Evolutionary conservation across 2,113 vertebrate genomes (phyloP).

Genomic region (Genyomyrus donnyi): DNA sequence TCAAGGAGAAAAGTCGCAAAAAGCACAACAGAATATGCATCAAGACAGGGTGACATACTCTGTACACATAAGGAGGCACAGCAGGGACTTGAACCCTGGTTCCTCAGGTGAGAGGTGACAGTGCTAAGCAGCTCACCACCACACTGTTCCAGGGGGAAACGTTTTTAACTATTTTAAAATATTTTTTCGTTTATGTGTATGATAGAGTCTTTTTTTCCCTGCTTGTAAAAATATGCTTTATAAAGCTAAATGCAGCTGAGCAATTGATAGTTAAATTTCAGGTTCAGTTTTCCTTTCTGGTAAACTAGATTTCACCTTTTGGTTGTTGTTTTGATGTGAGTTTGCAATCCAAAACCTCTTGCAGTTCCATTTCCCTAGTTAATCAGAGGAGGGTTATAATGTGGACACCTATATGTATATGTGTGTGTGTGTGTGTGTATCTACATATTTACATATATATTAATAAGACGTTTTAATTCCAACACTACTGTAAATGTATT

Average conservation of each 20-base stretch:
- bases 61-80: not conserved
- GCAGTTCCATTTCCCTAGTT: not conserved
- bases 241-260: no score
- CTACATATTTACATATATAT: not conserved
- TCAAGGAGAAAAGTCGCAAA: not conserved
- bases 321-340: not conserved
- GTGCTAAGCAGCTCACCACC: not conserved
- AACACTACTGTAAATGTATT: not conserved
- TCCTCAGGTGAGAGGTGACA: no score
- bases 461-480: not conserved
- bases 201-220: not conserved
- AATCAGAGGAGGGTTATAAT: not conserved
- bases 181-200: not conserved
- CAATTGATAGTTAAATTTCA: not conserved
- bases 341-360: not conserved
- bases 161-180: no score
- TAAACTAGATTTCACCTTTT: not conserved
- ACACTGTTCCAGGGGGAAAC: not conserved
- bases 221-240: no score
- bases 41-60: not conserved
- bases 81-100: no score
- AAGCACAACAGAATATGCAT: not conserved
- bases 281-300: not conserved
- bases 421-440: not conserved
- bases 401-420: not conserved